Conservation (phyloP, 2,797 vertebrate genomes). For the Megaceryle alcyon region DNA sequence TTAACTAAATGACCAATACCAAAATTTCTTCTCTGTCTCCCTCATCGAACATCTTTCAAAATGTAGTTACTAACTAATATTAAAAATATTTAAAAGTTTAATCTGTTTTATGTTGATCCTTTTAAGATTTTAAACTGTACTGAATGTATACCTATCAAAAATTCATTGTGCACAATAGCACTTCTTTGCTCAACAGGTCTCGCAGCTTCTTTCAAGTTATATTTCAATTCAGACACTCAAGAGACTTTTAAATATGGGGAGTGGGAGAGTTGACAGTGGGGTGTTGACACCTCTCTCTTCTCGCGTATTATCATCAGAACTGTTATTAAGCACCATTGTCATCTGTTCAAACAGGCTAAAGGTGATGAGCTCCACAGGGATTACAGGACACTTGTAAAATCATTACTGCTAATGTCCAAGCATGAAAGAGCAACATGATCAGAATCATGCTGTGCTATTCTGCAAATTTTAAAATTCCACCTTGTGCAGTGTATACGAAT, state of each 20-base stretch:
- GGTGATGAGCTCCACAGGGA: neutral
- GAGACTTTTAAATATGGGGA: neutral
- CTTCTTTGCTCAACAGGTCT: neutral
- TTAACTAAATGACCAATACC: neutral
- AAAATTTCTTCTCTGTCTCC: neutral
- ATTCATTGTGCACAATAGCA: neutral
- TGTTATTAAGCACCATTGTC: neutral
- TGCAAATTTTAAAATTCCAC: neutral
- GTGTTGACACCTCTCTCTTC: neutral
- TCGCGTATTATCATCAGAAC: neutral
- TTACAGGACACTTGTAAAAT: neutral
- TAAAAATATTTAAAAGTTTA: neutral
- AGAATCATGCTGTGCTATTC: neutral
- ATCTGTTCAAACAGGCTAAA: neutral
- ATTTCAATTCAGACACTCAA: neutral
- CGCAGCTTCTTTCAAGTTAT: neutral
- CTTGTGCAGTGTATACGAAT: neutral
- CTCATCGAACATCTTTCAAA: neutral
- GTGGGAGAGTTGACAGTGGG: neutral
- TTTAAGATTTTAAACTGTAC: neutral
- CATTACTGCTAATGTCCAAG: neutral
- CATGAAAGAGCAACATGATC: neutral
- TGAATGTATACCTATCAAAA: neutral
- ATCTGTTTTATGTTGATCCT: neutral
- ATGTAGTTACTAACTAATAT: neutral